Conservation (phyloP, 2,888 invertebrate species). For the Noctua janthe region DNA sequence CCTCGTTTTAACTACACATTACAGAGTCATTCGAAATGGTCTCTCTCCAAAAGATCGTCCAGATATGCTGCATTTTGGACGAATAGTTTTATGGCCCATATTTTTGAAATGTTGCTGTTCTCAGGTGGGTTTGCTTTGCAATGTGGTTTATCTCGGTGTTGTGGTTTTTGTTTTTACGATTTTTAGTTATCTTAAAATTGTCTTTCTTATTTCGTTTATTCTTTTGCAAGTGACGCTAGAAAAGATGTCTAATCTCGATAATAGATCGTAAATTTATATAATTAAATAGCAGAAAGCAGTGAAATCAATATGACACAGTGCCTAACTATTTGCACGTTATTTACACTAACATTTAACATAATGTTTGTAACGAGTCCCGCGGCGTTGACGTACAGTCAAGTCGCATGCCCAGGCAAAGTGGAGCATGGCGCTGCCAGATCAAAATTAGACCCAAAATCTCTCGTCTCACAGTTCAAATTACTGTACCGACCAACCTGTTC, state of each 20-base stretch:
- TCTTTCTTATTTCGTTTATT: slow-evolving; percentile 1
- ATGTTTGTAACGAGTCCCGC: slow-evolving; percentile 70
- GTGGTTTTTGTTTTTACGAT: slow-evolving; percentile 1
- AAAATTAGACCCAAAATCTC: slow-evolving; percentile 61
- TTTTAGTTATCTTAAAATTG: slow-evolving; percentile 9
- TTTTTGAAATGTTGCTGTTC: slow-evolving; percentile 16
- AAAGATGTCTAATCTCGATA: neutral
- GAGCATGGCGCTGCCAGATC: slow-evolving; percentile 60
- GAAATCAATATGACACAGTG: slow-evolving; percentile 51
- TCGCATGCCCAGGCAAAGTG: slow-evolving; percentile 68
- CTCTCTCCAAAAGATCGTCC: slow-evolving; percentile 31
- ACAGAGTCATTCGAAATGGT: slow-evolving; percentile 37
- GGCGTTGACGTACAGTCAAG: slow-evolving; percentile 70
- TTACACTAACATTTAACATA: slow-evolving; percentile 74
- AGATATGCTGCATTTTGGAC: slow-evolving; percentile 37
- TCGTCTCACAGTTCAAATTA: slow-evolving; percentile 66
- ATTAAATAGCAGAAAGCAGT: slow-evolving; percentile 26
- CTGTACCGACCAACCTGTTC: slow-evolving; percentile 51
- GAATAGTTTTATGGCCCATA: slow-evolving; percentile 35
- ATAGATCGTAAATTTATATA: slow-evolving; percentile 23
- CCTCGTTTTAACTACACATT: slow-evolving; percentile 43
- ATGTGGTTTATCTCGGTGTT: neutral
- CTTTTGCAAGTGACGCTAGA: neutral
- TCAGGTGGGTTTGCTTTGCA: slow-evolving; percentile 1
- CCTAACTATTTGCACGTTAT: slow-evolving; percentile 70